These are phyloP conservation scores for Rhabdophis nuchalis DNA, from an alignment of 2,797 vertebrate genomes.

Conservation along the genomic window DNA sequence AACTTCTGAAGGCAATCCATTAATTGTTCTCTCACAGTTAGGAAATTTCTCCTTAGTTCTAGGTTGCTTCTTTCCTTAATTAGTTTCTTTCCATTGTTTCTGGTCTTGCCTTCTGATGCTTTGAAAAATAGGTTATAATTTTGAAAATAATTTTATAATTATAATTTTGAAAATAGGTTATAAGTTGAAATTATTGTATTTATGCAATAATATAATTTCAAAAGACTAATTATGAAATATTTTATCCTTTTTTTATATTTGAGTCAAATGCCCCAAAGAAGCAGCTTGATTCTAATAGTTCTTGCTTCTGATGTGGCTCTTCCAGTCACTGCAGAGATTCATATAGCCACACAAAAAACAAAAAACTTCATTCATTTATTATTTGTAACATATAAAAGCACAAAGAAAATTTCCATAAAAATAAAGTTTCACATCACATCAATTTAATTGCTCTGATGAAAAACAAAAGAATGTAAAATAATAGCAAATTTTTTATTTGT, in stretches of 20 bases:
- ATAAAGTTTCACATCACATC: not conserved
- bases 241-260: not conserved
- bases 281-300: not conserved
- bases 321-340: not conserved
- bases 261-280: not conserved
- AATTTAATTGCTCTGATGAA: conserved; percentile 4
- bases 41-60: not conserved
- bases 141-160: not conserved
- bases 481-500: not conserved
- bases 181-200: not conserved
- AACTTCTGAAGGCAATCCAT: not conserved
- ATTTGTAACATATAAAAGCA: not conserved
- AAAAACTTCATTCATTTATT: not conserved
- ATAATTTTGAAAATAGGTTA: not conserved
- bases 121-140: not conserved
- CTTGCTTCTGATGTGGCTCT: not conserved
- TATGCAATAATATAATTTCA: not conserved
- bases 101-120: not conserved
- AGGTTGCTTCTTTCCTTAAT: not conserved
- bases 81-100: not conserved
- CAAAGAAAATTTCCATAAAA: conserved; percentile 1
- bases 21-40: not conserved
- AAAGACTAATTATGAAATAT: not conserved
- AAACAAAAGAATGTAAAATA: conserved; percentile 10
- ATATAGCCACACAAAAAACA: not conserved